Conservation (phyloP, 2,113 vertebrate genomes). For the rabbit (Oryctolagus cuniculus) region DNA sequence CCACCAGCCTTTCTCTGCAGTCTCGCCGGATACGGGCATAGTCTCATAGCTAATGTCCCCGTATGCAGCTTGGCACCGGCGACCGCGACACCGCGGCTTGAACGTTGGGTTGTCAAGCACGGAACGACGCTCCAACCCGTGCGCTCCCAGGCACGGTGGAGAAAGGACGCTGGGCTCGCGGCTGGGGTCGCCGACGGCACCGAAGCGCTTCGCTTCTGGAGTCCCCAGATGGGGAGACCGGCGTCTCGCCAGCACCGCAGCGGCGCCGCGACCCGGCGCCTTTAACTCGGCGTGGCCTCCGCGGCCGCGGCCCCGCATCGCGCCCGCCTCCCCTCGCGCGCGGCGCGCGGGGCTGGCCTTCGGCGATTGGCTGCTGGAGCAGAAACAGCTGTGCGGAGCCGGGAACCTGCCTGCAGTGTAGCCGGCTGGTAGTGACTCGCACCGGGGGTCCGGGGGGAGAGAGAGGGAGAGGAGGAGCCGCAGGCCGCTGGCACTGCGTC, state of each 20-base stretch:
- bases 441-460: background rate
- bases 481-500: slow-evolving; percentile 1
- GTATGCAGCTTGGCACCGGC: slow-evolving; percentile 9
- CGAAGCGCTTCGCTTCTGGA: background rate
- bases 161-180: background rate
- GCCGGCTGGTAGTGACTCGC: slow-evolving; percentile 29
- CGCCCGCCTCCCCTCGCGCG: background rate
- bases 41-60: background rate
- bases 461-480: background rate
- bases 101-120: slow-evolving; percentile 22
- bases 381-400: slow-evolving; percentile 73
- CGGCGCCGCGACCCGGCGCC: background rate
- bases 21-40: too few relatives aligned
- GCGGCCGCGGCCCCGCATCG: background rate
- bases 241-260: background rate
- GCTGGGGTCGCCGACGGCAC: too few relatives aligned
- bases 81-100: background rate
- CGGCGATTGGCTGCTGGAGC: slow-evolving; percentile 69
- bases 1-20: fast-evolving
- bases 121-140: background rate
- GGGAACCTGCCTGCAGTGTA: slow-evolving; percentile 39
- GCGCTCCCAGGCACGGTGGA: background rate
- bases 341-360: slow-evolving; percentile 63
- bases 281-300: slow-evolving; percentile 57
- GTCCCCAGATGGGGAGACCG: background rate